Conservation (phyloP, 2,113 vertebrate species). For the Cettia cetti region DNA sequence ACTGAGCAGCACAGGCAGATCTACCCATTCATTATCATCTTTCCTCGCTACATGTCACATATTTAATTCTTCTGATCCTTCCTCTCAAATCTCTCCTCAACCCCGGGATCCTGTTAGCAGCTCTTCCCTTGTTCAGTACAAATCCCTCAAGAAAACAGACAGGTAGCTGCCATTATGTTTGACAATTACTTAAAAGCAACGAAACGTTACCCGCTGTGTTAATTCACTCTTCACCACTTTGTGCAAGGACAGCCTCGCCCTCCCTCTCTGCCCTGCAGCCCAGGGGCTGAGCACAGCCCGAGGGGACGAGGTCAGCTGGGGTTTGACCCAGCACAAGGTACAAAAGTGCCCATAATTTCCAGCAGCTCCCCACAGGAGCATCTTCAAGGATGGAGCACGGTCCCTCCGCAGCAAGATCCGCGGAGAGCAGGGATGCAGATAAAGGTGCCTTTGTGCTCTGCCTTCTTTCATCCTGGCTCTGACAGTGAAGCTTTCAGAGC, state of each 20-base stretch:
- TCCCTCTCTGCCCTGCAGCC: neutral
- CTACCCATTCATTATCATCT: conserved; percentile 16
- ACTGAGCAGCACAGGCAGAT: neutral
- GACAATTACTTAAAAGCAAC: conserved; percentile 10
- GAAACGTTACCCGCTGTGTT: neutral
- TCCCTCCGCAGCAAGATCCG: accelerated
- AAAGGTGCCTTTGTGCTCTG: neutral
- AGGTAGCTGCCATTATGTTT: conserved; percentile 8
- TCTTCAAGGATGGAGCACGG: accelerated
- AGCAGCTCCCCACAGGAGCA: neutral
- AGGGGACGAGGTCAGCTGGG: neutral
- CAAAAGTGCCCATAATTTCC: neutral
- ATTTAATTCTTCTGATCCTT: conserved; percentile 53
- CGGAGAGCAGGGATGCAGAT: neutral
- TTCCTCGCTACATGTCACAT: neutral
- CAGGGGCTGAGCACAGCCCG: neutral
- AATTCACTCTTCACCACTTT: conserved; percentile 16
- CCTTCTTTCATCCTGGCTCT: neutral
- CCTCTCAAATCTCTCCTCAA: conserved; percentile 16
- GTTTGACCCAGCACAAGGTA: neutral
- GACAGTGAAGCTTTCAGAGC: conserved; percentile 4
- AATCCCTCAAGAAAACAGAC: conserved; percentile 43
- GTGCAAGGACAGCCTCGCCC: neutral
- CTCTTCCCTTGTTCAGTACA: conserved; percentile 25
- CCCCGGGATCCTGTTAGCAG: conserved; percentile 21